phyloP scores from a whole-genome alignment of 2,888 invertebrate species.

The Galerucella calmariensis region DNA sequence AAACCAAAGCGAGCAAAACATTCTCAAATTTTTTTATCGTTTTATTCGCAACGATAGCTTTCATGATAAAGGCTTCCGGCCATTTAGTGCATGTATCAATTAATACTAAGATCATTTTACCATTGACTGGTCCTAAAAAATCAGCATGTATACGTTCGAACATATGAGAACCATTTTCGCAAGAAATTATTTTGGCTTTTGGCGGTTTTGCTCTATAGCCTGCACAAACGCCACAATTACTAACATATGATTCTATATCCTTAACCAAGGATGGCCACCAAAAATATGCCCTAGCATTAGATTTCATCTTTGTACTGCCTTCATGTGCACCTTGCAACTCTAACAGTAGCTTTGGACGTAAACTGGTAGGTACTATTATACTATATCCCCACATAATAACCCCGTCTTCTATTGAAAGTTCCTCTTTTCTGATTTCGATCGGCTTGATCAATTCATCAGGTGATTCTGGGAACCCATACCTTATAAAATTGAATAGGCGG shows the following conservation, averaged over 20 bases:
- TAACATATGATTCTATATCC: background rate
- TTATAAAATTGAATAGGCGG: no score
- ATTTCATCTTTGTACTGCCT: slow-evolving; percentile 22
- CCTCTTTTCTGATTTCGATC: no score
- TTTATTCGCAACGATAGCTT: background rate
- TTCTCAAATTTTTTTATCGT: background rate
- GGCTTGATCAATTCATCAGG: no score
- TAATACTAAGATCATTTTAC: slow-evolving; percentile 26
- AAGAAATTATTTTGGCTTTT: slow-evolving; percentile 16
- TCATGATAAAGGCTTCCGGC: slow-evolving; percentile 8
- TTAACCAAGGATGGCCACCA: background rate
- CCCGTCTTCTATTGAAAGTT: no score
- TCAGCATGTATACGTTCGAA: slow-evolving; percentile 32
- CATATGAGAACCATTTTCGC: slow-evolving; percentile 5
- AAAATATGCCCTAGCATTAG: background rate
- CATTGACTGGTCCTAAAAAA: slow-evolving; percentile 26
- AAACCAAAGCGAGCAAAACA: background rate
- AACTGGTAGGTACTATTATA: no score
- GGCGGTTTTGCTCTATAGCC: slow-evolving; percentile 13
- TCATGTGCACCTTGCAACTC: slow-evolving; percentile 14
- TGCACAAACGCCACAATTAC: background rate
- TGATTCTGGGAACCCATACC: no score
- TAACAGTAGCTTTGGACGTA: background rate
- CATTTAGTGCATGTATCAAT: slow-evolving; percentile 30
- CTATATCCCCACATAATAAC: no score